Percentiles rank a stretch among this genome's conserved stretches.
These are phyloP conservation scores for Petrocephalus microphthalmus DNA, from an alignment of 2,113 vertebrate genomes.

Conservation along the genomic window DNA sequence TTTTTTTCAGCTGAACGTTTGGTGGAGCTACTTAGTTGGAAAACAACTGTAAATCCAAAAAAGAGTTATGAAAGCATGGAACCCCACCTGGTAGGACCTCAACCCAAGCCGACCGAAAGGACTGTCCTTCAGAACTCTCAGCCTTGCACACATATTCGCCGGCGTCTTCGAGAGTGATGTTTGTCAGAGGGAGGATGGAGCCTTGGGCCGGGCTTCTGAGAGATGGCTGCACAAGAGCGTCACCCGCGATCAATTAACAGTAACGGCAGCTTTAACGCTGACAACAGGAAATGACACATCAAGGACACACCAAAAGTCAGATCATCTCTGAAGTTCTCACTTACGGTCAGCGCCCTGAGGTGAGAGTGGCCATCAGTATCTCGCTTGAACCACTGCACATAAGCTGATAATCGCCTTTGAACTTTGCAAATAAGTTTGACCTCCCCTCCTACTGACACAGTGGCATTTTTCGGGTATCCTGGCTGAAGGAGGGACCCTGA, in stretches of 20 bases:
- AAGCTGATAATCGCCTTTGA: constrained; percentile 77
- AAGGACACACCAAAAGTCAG: too few species aligned
- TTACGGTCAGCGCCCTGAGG: constrained; percentile 81
- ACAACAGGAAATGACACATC: not conserved
- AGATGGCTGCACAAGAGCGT: constrained; percentile 58
- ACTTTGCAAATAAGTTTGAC: constrained; percentile 83
- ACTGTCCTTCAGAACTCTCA: constrained; percentile 71
- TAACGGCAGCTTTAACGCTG: not conserved
- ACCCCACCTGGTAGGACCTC: constrained; percentile 75
- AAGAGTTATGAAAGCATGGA: not conserved
- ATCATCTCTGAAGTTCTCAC: constrained; percentile 11
- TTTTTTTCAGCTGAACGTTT: not conserved
- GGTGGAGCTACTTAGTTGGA: not conserved
- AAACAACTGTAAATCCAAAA: not conserved
- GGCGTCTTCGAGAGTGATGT: constrained; percentile 73
- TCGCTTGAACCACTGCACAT: constrained; percentile 89
- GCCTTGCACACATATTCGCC: constrained; percentile 89
- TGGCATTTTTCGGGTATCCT: constrained; percentile 82
- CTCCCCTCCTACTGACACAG: constrained; percentile 68
- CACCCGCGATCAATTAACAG: not conserved
- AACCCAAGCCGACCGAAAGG: constrained; percentile 84
- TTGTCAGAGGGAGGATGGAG: constrained; percentile 74
- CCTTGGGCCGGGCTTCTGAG: constrained; percentile 79
- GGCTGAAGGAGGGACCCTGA: constrained; percentile 78
- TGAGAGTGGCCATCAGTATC: constrained; percentile 66